Base-by-base conservation (phyloP, 2,113 vertebrate genomes). In the Melospiza georgiana region DNA sequence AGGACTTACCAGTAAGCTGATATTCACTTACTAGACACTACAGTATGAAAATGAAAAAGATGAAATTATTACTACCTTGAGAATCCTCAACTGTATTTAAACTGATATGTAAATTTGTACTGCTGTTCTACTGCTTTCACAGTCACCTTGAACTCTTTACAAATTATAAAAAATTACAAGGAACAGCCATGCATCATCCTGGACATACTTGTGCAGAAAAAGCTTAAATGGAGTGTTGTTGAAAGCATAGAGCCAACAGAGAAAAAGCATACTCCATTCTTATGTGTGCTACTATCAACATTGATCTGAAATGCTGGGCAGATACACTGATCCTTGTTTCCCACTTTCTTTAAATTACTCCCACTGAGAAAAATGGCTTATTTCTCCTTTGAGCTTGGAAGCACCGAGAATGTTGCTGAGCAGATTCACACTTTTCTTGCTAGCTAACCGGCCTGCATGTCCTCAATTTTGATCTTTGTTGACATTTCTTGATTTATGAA, bases 21-120 rank as follows among this genome's bases (percentile, higher is more conserved):
- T 51, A 74, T 66, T 95, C 91, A 89, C 71, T 72, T 85, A 75
- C 46, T 52, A 89, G 80, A 76, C 35, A 55, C 9, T 61, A 81
- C 58, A 82, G 57, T 58, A 84, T 0, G 7, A 92, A 90, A 94
- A 92, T 77, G 43, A 84, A 61, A 80, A 88, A 92, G 92, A 87
- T 75, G 43, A 96, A 94, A 51, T 84, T 87, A 83, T 69, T 81
- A 59, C 67, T 77, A 90, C 69, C 81, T 84, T 89, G 85, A 87
- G 76, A 91, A 91, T n/a, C 33, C 52, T 33, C 18, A 52, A 31
- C 33, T 55, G 35, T 31, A 55, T 71, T 69, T 68, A 87, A 92
- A 80, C 25, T 94, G 94, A 95, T 90, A 94, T 84, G 69, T 78
- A 84, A 94, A 90, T 92, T 84, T 44, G 65, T 58, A 67, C 44